phyloP scores from a whole-genome alignment of 2,113 vertebrate species.

The Manacus vitellinus region DNA sequence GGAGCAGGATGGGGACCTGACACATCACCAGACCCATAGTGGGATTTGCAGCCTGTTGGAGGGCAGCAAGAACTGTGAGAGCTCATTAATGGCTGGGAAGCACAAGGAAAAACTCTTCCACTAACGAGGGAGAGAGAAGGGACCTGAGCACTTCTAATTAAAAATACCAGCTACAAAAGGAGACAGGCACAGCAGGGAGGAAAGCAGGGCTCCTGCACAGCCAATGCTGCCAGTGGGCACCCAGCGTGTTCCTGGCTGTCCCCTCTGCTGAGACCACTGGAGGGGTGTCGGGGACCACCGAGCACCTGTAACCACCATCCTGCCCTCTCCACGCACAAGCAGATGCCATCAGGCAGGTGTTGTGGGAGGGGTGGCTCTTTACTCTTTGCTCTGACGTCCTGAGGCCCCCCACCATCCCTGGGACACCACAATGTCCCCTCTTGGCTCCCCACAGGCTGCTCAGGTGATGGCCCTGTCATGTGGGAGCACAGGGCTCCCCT shows the following conservation, averaged over 20 bases:
- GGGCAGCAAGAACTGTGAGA: background rate
- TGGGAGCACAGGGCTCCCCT: background rate
- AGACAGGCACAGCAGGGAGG: background rate
- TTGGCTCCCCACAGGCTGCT: background rate
- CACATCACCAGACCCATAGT: rapidly evolving
- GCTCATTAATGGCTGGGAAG: background rate
- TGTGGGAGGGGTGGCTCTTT: too few species aligned
- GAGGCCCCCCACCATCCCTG: background rate
- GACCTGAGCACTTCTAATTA: background rate
- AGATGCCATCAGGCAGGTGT: background rate
- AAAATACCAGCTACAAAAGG: background rate
- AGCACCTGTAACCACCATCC: background rate
- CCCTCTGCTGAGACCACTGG: background rate
- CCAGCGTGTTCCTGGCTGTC: background rate
- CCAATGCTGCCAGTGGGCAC: rapidly evolving
- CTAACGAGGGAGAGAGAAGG: background rate
- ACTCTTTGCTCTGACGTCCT: background rate
- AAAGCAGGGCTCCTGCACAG: background rate
- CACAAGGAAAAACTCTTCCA: background rate
- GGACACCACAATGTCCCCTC: background rate
- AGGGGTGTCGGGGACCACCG: rapidly evolving
- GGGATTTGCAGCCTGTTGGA: background rate
- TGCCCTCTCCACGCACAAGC: background rate
- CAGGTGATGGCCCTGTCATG: rapidly evolving
- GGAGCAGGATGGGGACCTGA: background rate